Evolutionary conservation across 2,113 vertebrate species (phyloP), one percentile per base, ranked within the genome.

Genomic region (Dascyllus trimaculatus): DNA sequence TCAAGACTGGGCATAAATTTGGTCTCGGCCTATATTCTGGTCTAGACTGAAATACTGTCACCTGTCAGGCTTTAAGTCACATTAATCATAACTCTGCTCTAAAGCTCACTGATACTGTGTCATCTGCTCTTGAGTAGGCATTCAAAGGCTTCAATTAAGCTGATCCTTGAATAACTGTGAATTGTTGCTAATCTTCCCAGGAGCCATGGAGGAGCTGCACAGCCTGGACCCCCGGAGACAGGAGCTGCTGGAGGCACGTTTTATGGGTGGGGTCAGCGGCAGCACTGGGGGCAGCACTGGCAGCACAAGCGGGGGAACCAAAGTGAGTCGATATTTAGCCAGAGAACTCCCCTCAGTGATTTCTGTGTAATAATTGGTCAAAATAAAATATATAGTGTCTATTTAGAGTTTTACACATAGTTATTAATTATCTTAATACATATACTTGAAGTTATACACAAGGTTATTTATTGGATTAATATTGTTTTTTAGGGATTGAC

Each of bases 131-230:
- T 32, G 35, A 73, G 45, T 70, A 54, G 59, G 57, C 59, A 32
- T 56, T 62, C 4, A 43, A 58, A 81, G 18, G 60, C 59, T 84
- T 76, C 38, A 65, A 45, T 84, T 67, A 78, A 75, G 24, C 21
- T 11, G 35, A 67, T 63, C 25, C 11, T 76, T 68, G 29, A 58
- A 63, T 77, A 78, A 75, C 69, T 79, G 65, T 82, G 69, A 73
- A 52, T 73, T 78, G 68, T 75, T 62, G 32, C 26, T 82, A 35
- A 75, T 82, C 57, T 21, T 80, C 11, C 35, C 89, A 99, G 98
- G 97, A 95, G 95, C 95, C 92, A 99, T 99, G 98, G 98, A 99
- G 95, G 98, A 99, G 90, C 97, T 99, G 95, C 96, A 99, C 92
- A 99, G 98, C 94, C 95, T 99, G 95, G 98, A 99, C 93, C 98